Evolutionary conservation across 1,140 invertebrate species (phyloP).

Genomic region (Cepaea nemoralis): DNA sequence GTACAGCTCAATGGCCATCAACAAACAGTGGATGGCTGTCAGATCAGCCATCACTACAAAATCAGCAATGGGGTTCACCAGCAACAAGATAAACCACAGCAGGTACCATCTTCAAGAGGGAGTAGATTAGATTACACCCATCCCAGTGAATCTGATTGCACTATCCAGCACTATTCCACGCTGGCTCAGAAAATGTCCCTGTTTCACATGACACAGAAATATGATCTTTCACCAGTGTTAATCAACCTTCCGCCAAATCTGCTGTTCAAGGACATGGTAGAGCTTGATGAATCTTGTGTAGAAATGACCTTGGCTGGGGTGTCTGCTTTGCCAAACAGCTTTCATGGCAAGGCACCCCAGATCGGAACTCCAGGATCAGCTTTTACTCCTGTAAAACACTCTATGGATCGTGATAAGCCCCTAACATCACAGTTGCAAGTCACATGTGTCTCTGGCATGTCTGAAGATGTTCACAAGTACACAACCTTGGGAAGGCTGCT

Average conservation of each 20-base stretch:
- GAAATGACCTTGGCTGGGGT: conserved; percentile 1
- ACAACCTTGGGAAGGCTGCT: conserved; percentile 4
- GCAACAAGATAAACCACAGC: background rate
- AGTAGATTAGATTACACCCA: conserved; percentile 22
- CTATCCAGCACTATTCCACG: background rate
- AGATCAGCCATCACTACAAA: background rate
- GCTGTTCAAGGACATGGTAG: background rate
- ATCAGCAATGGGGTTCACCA: background rate
- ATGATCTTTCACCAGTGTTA: conserved; percentile 21
- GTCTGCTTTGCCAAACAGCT: background rate
- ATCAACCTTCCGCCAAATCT: conserved; percentile 18
- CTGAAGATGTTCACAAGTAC: conserved; percentile 14
- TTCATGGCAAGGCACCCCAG: conserved; percentile 14
- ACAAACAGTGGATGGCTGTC: background rate
- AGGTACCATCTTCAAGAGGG: conserved; percentile 15
- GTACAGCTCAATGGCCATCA: background rate
- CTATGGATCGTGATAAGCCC: background rate
- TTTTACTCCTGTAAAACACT: conserved; percentile 33
- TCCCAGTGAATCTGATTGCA: conserved; percentile 7
- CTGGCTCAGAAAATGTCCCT: conserved; percentile 1
- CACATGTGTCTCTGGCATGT: background rate
- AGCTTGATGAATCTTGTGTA: background rate
- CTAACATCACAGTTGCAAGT: background rate
- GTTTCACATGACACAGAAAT: conserved; percentile 32
- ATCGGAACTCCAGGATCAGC: conserved; percentile 39